Evolutionary conservation across 2,888 invertebrate species (phyloP).

Genomic region (Phania funesta): DNA sequence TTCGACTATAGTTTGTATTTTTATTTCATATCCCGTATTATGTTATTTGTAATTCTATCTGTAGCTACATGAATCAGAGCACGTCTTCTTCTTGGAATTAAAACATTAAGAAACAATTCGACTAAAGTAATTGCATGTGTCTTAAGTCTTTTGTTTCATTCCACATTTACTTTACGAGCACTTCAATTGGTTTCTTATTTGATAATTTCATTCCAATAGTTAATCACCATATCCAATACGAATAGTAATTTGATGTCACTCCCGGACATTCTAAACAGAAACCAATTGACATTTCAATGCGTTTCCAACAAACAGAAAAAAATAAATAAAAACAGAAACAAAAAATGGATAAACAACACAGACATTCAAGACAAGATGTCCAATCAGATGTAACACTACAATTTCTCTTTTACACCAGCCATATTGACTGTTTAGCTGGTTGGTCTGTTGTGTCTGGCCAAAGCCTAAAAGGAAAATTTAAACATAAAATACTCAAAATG

Average conservation of each 20-base stretch:
- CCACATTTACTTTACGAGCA: slow-evolving; percentile 15
- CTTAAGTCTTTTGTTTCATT: slow-evolving; percentile 53
- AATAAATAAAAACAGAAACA: slow-evolving; percentile 33
- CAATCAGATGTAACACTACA: slow-evolving; percentile 56
- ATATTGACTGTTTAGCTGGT: neutral
- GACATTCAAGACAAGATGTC: slow-evolving; percentile 50
- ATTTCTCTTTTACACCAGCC: slow-evolving; percentile 60
- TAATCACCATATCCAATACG: slow-evolving; percentile 64
- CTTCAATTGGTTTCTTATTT: slow-evolving; percentile 53
- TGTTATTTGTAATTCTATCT: neutral
- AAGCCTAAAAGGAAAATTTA: slow-evolving; percentile 35
- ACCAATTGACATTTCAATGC: slow-evolving; percentile 69
- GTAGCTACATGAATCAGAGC: neutral
- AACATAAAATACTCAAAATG: slow-evolving; percentile 66
- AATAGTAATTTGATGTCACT: slow-evolving; percentile 60
- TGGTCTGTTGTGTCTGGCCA: neutral
- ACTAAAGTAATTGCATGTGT: slow-evolving; percentile 41
- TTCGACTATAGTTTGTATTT: too few relatives aligned
- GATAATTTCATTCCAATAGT: slow-evolving; percentile 64
- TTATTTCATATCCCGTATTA: neutral
- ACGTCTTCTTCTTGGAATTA: neutral
- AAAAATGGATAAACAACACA: neutral
- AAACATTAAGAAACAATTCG: neutral
- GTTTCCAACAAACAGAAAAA: slow-evolving; percentile 25
- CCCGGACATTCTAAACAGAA: slow-evolving; percentile 57